These are phyloP conservation scores for Ceyx melanurus DNA, from an alignment of 2,113 vertebrate genomes.

Conservation along the genomic window DNA sequence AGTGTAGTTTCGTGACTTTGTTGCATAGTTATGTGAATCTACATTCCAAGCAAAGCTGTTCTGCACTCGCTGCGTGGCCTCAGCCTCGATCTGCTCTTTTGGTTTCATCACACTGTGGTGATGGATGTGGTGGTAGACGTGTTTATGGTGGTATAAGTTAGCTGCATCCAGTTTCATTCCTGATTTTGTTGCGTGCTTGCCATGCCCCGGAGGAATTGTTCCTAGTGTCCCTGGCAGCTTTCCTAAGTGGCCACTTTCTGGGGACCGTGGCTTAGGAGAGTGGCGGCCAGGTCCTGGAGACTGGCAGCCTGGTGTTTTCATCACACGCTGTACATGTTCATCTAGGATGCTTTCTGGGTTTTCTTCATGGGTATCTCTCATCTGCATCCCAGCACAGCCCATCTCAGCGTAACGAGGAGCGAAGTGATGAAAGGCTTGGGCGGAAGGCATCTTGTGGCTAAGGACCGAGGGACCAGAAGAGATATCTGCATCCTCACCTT, in stretches of 20 bases:
- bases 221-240: constrained; percentile 73
- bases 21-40: constrained; percentile 81
- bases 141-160: constrained; percentile 86
- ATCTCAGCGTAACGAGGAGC: constrained; percentile 83
- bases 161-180: constrained; percentile 79
- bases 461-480: constrained; percentile 72
- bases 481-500: constrained; percentile 86
- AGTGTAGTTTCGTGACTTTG: constrained; percentile 85
- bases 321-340: constrained; percentile 94
- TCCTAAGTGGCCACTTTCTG: constrained; percentile 75
- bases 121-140: constrained; percentile 86
- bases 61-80: constrained; percentile 77
- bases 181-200: constrained; percentile 81
- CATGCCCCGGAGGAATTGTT: constrained; percentile 69
- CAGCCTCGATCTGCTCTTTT: constrained; percentile 84
- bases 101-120: constrained; percentile 79
- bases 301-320: constrained; percentile 94
- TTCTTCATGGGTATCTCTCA: constrained; percentile 90
- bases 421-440: constrained; percentile 82
- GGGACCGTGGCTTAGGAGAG: constrained; percentile 88
- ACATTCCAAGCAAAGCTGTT: constrained; percentile 78
- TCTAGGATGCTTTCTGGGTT: constrained; percentile 97
- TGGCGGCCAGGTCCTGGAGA: constrained; percentile 89
- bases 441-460: constrained; percentile 83
- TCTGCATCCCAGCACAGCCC: constrained; percentile 74